phyloP scores from a whole-genome alignment of 2,797 vertebrate species.

The Molossus alvarezi region DNA sequence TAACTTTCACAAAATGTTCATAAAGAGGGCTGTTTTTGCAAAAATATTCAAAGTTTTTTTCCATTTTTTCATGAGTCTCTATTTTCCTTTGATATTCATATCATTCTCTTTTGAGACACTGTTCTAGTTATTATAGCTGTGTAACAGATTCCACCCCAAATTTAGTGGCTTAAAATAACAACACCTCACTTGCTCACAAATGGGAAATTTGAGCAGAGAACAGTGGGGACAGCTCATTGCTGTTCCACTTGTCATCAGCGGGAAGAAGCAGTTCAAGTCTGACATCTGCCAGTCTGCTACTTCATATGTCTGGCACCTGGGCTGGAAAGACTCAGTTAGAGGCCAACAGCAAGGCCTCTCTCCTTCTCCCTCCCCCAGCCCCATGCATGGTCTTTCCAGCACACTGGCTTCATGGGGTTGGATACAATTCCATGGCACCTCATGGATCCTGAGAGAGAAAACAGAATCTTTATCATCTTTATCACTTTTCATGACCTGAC shows the following conservation, averaged over 20 bases:
- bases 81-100: conserved; percentile 44
- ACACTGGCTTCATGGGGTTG: not conserved
- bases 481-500: not conserved
- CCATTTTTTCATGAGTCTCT: conserved; percentile 40
- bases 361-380: not conserved
- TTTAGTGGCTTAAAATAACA: not conserved
- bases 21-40: conserved; percentile 4
- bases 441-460: not conserved
- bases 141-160: conserved; percentile 26
- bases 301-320: not conserved
- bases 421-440: not conserved
- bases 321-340: not conserved
- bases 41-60: conserved; percentile 46
- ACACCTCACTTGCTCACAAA: not conserved
- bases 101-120: not conserved
- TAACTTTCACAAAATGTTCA: conserved; percentile 24
- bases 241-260: not conserved
- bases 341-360: not conserved
- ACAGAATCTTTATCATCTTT: not conserved
- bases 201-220: not conserved
- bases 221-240: not conserved
- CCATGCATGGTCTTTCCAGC: not conserved
- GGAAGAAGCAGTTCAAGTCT: not conserved
- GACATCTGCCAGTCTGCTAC: not conserved
- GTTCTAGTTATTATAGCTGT: not conserved